Percentiles rank a stretch among this genome's conserved stretches.
These are phyloP conservation scores for Neopelma chrysocephalum DNA, from an alignment of 2,797 vertebrate species.

Conservation along the genomic window DNA sequence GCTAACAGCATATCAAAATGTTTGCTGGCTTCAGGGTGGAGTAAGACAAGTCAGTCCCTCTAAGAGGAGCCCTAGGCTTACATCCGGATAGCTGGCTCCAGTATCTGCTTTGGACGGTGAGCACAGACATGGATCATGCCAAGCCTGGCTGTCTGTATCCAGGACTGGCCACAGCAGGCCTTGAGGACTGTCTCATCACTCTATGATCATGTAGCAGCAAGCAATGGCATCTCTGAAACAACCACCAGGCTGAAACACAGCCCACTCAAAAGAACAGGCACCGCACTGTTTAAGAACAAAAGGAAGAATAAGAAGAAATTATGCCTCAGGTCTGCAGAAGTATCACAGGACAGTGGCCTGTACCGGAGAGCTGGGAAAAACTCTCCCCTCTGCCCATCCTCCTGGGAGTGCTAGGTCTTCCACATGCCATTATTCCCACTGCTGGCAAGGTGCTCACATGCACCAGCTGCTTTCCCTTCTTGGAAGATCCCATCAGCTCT, in stretches of 20 bases:
- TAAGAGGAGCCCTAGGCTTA: not conserved
- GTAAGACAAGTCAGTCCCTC: not conserved
- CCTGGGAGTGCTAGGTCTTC: not conserved
- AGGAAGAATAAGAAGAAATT: not conserved
- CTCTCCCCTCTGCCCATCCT: not conserved
- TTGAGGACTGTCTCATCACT: not conserved
- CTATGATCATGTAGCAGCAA: not conserved
- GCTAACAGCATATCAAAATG: not conserved
- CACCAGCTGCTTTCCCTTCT: not conserved
- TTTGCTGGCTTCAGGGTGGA: not conserved
- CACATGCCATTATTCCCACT: not conserved
- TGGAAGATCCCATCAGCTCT: not conserved
- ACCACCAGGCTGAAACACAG: not conserved
- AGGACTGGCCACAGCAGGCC: accelerated
- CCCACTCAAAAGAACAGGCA: not conserved
- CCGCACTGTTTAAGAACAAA: accelerated
- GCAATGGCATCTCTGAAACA: not conserved
- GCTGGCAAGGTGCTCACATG: accelerated
- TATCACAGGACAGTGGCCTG: not conserved
- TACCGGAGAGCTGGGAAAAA: not conserved
- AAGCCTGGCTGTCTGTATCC: not conserved
- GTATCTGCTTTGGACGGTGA: accelerated
- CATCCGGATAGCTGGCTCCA: not conserved
- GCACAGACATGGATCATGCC: not conserved
- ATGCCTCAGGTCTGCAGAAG: not conserved